These are phyloP conservation scores for Rhaphigaster nebulosa DNA, from an alignment of 2,888 invertebrate genomes.

Conservation along the genomic window DNA sequence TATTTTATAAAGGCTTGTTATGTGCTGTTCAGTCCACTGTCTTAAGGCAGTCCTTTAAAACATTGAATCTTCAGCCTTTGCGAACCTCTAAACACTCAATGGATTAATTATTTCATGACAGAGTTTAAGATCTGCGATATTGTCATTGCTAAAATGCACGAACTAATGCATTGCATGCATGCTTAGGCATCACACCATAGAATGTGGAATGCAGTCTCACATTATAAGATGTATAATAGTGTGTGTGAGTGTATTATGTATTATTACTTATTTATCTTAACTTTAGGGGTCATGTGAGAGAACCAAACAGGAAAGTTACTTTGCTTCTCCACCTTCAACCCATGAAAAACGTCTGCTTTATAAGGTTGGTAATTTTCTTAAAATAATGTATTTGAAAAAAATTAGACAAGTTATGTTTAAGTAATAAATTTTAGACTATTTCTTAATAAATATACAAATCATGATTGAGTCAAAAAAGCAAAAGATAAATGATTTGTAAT, in stretches of 20 bases:
- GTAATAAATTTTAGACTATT: not conserved
- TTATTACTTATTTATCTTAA: not conserved
- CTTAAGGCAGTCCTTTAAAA: not conserved
- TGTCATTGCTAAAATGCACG: not conserved
- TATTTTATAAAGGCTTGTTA: not conserved
- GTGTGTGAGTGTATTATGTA: not conserved
- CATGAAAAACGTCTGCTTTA: not conserved
- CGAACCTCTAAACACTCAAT: not conserved
- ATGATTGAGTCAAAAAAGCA: not conserved
- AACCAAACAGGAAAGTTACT: not conserved
- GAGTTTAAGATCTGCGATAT: not conserved
- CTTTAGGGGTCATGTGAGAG: constrained; percentile 31
- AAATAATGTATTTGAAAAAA: not conserved
- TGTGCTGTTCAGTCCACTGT: not conserved
- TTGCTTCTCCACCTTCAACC: constrained; percentile 6
- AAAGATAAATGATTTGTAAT: not conserved
- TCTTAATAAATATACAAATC: not conserved
- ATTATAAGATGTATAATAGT: not conserved
- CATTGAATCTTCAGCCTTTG: not conserved
- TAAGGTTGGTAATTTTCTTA: not conserved
- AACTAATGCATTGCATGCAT: not conserved
- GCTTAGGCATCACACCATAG: not conserved
- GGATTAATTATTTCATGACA: not conserved
- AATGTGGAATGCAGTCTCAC: not conserved
- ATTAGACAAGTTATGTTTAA: not conserved